phyloP scores from a whole-genome alignment of 2,888 invertebrate species.

The Epinotia demarniana region DNA sequence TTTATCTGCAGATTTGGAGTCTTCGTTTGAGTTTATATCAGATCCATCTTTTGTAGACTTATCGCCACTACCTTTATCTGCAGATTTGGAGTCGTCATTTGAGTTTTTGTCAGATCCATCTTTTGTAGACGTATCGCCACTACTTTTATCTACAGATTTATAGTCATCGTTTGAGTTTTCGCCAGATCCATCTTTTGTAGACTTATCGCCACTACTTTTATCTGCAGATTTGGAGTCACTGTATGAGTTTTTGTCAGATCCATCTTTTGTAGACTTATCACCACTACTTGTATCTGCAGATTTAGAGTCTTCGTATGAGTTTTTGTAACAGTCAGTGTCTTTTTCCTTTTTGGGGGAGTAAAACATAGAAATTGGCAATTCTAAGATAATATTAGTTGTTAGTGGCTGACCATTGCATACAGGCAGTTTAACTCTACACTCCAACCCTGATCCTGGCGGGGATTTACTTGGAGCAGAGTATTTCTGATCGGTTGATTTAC shows the following conservation, averaged over 20 bases:
- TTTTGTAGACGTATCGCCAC: no score
- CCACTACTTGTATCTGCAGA: not conserved
- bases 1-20: not conserved
- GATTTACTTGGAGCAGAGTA: conserved; percentile 7
- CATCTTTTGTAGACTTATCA: not conserved
- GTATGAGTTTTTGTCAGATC: not conserved
- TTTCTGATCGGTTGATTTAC: not conserved
- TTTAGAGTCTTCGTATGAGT: not conserved
- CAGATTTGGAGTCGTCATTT: not conserved
- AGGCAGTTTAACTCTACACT: conserved; percentile 17
- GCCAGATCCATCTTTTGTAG: not conserved
- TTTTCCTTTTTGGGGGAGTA: not conserved
- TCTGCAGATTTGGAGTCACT: not conserved
- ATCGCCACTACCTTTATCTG: not conserved
- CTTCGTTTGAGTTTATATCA: no score
- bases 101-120: not conserved
- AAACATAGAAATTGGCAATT: conserved; percentile 16
- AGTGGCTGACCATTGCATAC: not conserved
- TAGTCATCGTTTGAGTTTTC: not conserved
- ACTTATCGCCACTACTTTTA: not conserved
- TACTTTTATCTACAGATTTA: no score
- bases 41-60: not conserved
- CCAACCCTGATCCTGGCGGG: not conserved
- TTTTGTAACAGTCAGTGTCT: not conserved
- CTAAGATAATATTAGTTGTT: conserved; percentile 7